Base-by-base conservation (phyloP, 2,113 vertebrate species). In the Bubo blakistoni region DNA sequence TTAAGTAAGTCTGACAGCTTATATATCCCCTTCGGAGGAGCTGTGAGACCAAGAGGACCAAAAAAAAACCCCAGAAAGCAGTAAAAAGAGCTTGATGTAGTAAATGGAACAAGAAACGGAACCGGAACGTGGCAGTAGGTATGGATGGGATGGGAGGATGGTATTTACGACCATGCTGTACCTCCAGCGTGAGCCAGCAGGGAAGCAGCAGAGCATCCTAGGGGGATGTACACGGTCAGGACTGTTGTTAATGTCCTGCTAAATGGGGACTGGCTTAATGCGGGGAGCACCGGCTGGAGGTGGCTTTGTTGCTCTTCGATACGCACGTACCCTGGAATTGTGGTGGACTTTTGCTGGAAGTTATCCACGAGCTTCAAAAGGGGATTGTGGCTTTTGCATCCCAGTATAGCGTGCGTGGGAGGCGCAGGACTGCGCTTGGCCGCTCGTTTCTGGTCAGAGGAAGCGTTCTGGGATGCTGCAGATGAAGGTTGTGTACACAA, bases 41-140 rank as follows among this genome's bases (percentile, higher is more conserved):
- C 5, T 47, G 29, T 27, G 57, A 55, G 42, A 29, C 25, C 32
- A 18, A 79, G 51, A 66, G 21, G 27, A 36, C 12, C 14, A 7
- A 13, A 17, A 27, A 29, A 36, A 11, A 2, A 3, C 17, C 21
- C n/a, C 10, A 0, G 2, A 78, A 63, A 46, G 4, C 27, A 13
- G 24, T 22, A 11, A 17, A 38, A 81, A 74, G 32, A 79, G 38
- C n/a, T 63, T 16, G 34, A 13, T 74, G 47, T 55, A 51, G 55
- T 47, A 55, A 62, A 70, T 0, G 1, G 32, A 67, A 46, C 24
- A 18, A 73, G 81, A 66, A 86, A 7, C 0, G 0, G 58, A 30
- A 63, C 14, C 0, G 0, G 10, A 66, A 29, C 2, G 9, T 0
- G 1, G 51, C 9, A 11, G 12, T 46, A 4, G n/a, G 15, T 27